Base-by-base conservation (phyloP, 2,888 invertebrate genomes). In the Standfussiana lucernea region DNA sequence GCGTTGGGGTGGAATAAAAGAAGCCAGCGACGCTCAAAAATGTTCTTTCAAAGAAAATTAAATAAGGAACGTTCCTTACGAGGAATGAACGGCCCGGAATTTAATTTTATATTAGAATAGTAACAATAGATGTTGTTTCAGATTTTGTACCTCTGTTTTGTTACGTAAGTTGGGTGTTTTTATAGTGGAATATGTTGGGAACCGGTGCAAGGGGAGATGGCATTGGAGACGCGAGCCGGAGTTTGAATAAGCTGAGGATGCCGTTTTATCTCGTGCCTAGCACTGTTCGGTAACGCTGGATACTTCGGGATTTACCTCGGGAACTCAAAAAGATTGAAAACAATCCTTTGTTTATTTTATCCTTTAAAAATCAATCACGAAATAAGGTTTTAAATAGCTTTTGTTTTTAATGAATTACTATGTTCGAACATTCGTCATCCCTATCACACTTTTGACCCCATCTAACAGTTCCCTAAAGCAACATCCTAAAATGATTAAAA, bases 1-100 rank as follows among this genome's bases (percentile, higher is more conserved):
- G 94, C 95, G 92, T 91, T 92, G 93, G 96, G 95, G 95, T 94
- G 93, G 94, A 93, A 93, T 93, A 93, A 93, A 89, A 89, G 88
- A 85, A 87, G 80, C 83, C 86, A 83, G 86, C 47, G 86, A 80
- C 82, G 84, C 89, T 90, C 90, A 91, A 89, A 89, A 90, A 87
- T 89, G 86, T 88, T 84, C 80, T 80, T 83, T 83, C 79, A 84
- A 84, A 90, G 88, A 90, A 90, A 92, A 91, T 92, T 91, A 91
- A 90, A 86, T 87, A 86, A 82, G 89, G 78, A 89, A 88, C 74
- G 82, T 74, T 88, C 69, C 79, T 86, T 72, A 84, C 72, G 69
- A 79, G 75, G 80, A 80, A 80, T 77, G 83, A 87, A 88, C 77
- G 72, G 75, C 75, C 65, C 75, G 62, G 77, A 84, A 79, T 84